phyloP scores from a whole-genome alignment of 2,113 vertebrate genomes.

The Grammomys dolichurus region DNA sequence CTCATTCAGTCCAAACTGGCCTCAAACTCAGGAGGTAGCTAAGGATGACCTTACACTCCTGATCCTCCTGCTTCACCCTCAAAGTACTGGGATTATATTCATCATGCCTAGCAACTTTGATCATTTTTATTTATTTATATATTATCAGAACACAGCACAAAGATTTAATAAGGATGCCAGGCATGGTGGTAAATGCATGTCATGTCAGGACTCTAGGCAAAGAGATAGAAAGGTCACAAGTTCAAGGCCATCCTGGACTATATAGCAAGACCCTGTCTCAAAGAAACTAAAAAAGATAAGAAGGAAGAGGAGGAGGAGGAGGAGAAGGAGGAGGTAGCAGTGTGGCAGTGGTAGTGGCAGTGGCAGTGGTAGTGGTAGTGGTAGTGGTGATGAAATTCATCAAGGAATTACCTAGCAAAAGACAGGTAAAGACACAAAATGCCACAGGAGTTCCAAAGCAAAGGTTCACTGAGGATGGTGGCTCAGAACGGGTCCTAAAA shows the following conservation, averaged over 20 bases:
- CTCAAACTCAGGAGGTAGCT: neutral
- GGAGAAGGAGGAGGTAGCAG: too few relatives aligned
- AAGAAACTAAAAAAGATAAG: neutral
- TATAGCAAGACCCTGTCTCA: neutral
- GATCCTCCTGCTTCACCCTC: neutral
- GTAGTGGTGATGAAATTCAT: neutral
- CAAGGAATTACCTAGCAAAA: neutral
- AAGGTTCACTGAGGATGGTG: neutral
- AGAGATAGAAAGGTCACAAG: neutral
- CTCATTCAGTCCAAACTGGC: too few relatives aligned
- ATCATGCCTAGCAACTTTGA: neutral
- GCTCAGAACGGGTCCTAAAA: neutral
- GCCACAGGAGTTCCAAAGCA: neutral
- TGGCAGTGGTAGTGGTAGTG: accelerated
- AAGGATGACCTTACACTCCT: neutral
- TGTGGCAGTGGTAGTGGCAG: too few relatives aligned
- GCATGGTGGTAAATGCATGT: neutral
- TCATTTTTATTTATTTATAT: neutral
- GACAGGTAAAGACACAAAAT: constrained; percentile 43
- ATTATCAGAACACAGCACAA: constrained; percentile 20
- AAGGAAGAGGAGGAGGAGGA: neutral
- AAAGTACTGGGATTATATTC: too few relatives aligned
- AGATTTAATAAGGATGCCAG: neutral
- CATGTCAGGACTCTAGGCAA: neutral
- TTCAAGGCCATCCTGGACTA: neutral